These are phyloP conservation scores for Falcunculus frontatus DNA, from an alignment of 2,113 vertebrate genomes.

Conservation along the genomic window DNA sequence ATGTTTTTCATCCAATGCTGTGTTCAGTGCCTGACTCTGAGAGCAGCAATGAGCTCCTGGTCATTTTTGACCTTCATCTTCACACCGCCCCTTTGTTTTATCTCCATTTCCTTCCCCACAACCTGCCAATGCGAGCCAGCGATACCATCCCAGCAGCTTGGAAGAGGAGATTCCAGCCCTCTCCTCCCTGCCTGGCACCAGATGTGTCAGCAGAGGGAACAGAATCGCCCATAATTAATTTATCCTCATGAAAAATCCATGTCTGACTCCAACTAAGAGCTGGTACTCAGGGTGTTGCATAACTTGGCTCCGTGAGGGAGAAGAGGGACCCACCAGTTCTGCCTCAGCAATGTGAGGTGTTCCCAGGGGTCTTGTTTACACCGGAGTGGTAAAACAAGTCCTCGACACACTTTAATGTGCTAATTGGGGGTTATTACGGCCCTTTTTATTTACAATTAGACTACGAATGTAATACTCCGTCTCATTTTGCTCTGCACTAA, in stretches of 20 bases:
- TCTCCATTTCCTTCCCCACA: background rate
- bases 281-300: background rate
- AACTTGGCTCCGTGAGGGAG: slow-evolving; percentile 45
- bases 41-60: background rate
- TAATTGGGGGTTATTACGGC: slow-evolving; percentile 76
- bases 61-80: background rate
- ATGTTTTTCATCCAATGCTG: fast-evolving
- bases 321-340: background rate
- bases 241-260: background rate
- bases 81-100: fast-evolving
- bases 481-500: slow-evolving; percentile 58
- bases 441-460: slow-evolving; percentile 74
- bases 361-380: slow-evolving; percentile 46
- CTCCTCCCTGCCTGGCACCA: background rate
- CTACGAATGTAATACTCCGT: slow-evolving; percentile 62
- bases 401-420: slow-evolving; percentile 65
- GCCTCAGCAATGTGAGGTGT: slow-evolving; percentile 39
- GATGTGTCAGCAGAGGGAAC: background rate
- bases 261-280: background rate
- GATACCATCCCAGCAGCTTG: fast-evolving
- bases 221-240: background rate
- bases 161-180: background rate
- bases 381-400: slow-evolving; percentile 53
- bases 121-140: fast-evolving
- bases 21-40: fast-evolving